Percentiles rank a stretch among this genome's conserved stretches.
phyloP scores from a whole-genome alignment of 2,888 invertebrate species.

The Lasioglossum leucozonium region DNA sequence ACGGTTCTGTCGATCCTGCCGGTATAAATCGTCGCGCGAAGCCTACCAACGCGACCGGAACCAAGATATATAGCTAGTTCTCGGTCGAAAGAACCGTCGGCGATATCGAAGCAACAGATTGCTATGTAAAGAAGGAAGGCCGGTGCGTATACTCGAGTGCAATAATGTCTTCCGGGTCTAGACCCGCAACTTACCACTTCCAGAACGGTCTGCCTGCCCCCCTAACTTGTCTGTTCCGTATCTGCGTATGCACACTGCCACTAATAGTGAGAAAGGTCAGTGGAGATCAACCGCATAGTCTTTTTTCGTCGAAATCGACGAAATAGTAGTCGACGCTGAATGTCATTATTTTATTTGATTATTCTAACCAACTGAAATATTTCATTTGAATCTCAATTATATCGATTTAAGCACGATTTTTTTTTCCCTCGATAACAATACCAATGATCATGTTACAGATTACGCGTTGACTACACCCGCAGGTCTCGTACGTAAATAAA shows the following conservation, averaged over 20 bases:
- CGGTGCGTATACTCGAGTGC: constrained; percentile 38
- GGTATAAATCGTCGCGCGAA: background rate
- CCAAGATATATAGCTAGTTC: constrained; percentile 36
- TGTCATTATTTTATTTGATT: background rate
- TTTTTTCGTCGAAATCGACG: background rate
- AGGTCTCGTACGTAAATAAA: background rate
- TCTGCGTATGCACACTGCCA: background rate
- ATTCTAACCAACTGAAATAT: background rate
- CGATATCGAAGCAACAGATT: constrained; percentile 68
- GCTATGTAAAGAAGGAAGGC: constrained; percentile 56
- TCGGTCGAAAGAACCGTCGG: constrained; percentile 38
- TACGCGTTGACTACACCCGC: background rate
- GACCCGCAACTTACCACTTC: background rate
- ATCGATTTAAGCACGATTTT: background rate
- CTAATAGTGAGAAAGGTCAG: constrained; percentile 7
- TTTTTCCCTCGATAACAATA: background rate
- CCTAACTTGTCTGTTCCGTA: background rate
- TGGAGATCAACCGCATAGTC: background rate
- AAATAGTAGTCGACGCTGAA: background rate
- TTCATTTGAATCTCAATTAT: background rate
- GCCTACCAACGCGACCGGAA: background rate
- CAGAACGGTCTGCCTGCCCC: background rate
- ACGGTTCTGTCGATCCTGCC: background rate
- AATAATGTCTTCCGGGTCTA: constrained; percentile 9
- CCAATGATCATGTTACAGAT: background rate